Evolutionary conservation across 2,113 vertebrate species (phyloP).

Genomic region (Mionectes macconnelli): DNA sequence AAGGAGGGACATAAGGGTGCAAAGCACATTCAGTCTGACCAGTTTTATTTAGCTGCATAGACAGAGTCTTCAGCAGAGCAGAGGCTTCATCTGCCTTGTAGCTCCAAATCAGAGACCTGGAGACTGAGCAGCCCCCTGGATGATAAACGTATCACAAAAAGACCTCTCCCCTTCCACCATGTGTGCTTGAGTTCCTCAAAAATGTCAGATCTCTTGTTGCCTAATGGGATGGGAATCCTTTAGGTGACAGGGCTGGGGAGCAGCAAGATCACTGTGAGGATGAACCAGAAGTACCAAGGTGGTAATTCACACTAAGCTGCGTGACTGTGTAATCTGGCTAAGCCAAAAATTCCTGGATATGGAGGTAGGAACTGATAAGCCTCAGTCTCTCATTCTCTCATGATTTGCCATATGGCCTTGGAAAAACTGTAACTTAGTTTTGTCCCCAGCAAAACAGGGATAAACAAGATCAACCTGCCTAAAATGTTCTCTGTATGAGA

Average conservation of each 20-base stretch:
- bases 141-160: background rate
- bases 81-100: background rate
- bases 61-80: background rate
- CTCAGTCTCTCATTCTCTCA: background rate
- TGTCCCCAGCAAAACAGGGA: background rate
- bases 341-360: background rate
- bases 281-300: background rate
- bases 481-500: background rate
- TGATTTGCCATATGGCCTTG: background rate
- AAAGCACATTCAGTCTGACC: background rate
- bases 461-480: background rate
- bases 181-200: background rate
- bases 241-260: background rate
- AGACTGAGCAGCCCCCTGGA: background rate
- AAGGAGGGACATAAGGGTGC: background rate
- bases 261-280: background rate
- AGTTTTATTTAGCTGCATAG: background rate
- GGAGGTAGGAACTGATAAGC: background rate
- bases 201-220: background rate
- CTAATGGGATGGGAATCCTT: background rate
- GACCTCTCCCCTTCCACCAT: background rate
- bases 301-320: background rate
- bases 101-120: background rate
- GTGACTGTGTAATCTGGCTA: background rate
- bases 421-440: background rate